Conservation (phyloP, 2,888 invertebrate genomes). For the Zaprionus obscuricornis region DNA sequence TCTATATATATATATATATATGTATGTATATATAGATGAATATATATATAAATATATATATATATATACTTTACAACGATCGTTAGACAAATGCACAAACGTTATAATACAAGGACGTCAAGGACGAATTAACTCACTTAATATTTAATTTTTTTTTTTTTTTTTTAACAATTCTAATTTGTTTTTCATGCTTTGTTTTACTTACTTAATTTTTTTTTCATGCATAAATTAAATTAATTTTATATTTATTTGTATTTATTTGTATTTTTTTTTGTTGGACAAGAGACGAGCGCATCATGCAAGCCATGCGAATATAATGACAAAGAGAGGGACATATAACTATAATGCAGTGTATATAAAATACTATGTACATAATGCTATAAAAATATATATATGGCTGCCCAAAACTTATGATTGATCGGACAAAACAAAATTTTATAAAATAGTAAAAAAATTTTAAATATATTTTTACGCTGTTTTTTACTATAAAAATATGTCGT, state of each 20-base stretch:
- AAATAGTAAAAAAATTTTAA: background rate
- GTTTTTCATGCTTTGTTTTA: background rate
- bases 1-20: too few species aligned
- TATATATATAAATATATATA: constrained; percentile 38
- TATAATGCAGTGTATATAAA: constrained; percentile 14
- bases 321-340: constrained; percentile 15
- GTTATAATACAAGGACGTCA: constrained; percentile 56
- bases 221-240: constrained; percentile 36
- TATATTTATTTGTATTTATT: constrained; percentile 2
- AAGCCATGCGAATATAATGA: constrained; percentile 54
- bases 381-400: constrained; percentile 6
- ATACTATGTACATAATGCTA: background rate
- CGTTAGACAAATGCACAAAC: constrained; percentile 68
- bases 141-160: constrained; percentile 3
- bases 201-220: constrained; percentile 27
- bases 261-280: constrained; percentile 31
- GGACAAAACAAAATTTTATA: constrained; percentile 27
- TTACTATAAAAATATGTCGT: too few species aligned
- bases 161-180: background rate
- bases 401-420: constrained; percentile 5
- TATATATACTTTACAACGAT: constrained; percentile 28
- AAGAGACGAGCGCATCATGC: constrained; percentile 52
- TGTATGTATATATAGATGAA: constrained; percentile 22
- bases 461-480: background rate
- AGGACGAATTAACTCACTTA: constrained; percentile 14